A percentile compares a stretch with the other conserved stretches of the same genome.
Evolutionary conservation across 23 tunicate genomes (phyloP).

Genomic region (Phallusia fumigata): DNA sequence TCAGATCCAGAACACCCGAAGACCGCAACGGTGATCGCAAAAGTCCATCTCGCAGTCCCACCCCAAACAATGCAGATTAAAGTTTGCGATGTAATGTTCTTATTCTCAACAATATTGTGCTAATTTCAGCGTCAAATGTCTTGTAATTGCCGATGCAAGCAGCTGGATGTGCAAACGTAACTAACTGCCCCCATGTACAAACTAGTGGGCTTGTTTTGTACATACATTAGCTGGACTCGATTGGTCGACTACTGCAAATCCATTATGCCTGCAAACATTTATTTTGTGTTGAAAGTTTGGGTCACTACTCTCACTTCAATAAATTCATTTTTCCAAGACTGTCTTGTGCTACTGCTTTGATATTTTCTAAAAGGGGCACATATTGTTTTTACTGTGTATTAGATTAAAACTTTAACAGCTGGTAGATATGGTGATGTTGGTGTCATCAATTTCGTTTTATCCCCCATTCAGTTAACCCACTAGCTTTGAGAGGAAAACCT

Average conservation of each 20-base stretch:
- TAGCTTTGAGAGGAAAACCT: too few relatives aligned
- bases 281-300: not conserved
- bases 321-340: too few relatives aligned
- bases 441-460: too few relatives aligned
- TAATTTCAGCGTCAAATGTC: not conserved
- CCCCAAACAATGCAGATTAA: not conserved
- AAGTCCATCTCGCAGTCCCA: not conserved
- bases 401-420: too few relatives aligned
- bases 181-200: too few relatives aligned
- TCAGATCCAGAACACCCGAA: not conserved
- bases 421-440: too few relatives aligned
- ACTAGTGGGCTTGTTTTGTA: not conserved
- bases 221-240: not conserved
- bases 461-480: too few relatives aligned
- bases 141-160: not conserved
- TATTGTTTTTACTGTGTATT: too few relatives aligned
- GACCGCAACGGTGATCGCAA: conserved; percentile 1
- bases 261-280: not conserved
- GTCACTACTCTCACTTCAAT: too few relatives aligned
- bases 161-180: too few relatives aligned
- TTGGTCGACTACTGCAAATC: not conserved
- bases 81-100: not conserved
- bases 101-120: not conserved
- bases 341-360: too few relatives aligned
- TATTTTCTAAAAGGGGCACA: too few relatives aligned